phyloP scores from a whole-genome alignment of 2,797 vertebrate species.

The Tauraco hartlaubi region DNA sequence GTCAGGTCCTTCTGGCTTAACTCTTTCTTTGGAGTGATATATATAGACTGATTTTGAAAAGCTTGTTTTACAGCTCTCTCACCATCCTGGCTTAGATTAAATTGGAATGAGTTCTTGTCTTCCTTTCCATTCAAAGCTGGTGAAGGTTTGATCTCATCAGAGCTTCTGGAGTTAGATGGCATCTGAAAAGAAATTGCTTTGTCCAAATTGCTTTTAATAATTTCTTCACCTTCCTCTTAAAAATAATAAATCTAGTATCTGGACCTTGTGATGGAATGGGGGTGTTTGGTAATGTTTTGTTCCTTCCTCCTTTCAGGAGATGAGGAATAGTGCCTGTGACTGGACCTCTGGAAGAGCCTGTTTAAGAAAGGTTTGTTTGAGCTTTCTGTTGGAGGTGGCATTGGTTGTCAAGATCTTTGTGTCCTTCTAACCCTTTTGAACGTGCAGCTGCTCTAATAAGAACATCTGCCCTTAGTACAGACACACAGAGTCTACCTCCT shows the following conservation, averaged over 20 bases:
- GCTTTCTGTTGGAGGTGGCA: neutral
- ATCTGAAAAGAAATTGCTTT: neutral
- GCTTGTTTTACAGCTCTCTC: neutral
- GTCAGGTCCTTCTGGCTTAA: neutral
- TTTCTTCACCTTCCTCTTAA: neutral
- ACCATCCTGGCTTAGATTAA: neutral
- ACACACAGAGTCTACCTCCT: accelerated
- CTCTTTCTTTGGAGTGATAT: neutral
- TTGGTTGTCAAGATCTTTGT: neutral
- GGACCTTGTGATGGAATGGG: neutral
- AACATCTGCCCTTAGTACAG: neutral
- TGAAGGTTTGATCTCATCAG: neutral
- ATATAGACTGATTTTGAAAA: neutral
- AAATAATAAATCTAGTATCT: neutral
- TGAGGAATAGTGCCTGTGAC: neutral
- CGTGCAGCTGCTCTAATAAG: neutral
- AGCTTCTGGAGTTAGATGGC: neutral
- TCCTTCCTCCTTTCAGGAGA: neutral
- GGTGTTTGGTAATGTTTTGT: neutral
- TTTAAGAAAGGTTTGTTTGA: neutral
- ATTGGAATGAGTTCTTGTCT: neutral
- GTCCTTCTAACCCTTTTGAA: neutral
- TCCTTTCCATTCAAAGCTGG: neutral
- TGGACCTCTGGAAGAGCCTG: neutral
- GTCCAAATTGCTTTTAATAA: neutral